Evolutionary conservation across 2,113 vertebrate genomes (phyloP), one percentile per base, ranked within the genome.

Genomic region (Cebidichthys violaceus): DNA sequence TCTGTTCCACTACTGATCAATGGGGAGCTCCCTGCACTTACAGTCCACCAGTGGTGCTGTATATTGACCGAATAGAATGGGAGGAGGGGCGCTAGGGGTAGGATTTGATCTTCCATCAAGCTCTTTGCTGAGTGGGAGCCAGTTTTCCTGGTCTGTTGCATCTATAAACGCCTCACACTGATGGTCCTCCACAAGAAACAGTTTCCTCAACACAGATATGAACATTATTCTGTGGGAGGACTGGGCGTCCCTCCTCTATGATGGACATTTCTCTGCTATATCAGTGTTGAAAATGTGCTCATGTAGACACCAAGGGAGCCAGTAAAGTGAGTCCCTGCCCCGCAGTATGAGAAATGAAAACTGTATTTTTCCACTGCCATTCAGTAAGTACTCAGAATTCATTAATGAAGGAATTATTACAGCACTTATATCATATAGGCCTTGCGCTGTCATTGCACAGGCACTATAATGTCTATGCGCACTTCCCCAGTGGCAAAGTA

Each of bases 11-110:
- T 81, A 70, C 89, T 76, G 88, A 90, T 92, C 90, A 90, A 87
- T 91, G 91, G 81, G 92, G 88, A 93, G 92, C 89, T 91, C 89
- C 91, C 80, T 83, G 70, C 75, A 79, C 85, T 88, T 87, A 87
- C 84, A 88, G 69, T n/a, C 86, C 85, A 75, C 89, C 77, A 72
- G 79, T 69, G 65, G 85, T 81, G 75, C 70, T 69, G 70, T 82
- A 88, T 82, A 73, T 81, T 80, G 79, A 82, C 67, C 31, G 61
- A 62, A 82, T 79, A 62, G 15, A 67, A 78, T 29, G 33, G n/a
- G 29, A 73, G 7, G 54, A 78, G 37, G 62, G 57, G 4, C 31
- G 35, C 33, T 6, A 17, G 17, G 83, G 73, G 33, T 37, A 18
- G 67, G 27, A 31, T 64, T 67, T 18, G n/a, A 33, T 77, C 54